Evolutionary conservation across 2,113 vertebrate species (phyloP), one percentile per base, ranked within the genome.

Genomic region (Potamarius usumacintae): DNA sequence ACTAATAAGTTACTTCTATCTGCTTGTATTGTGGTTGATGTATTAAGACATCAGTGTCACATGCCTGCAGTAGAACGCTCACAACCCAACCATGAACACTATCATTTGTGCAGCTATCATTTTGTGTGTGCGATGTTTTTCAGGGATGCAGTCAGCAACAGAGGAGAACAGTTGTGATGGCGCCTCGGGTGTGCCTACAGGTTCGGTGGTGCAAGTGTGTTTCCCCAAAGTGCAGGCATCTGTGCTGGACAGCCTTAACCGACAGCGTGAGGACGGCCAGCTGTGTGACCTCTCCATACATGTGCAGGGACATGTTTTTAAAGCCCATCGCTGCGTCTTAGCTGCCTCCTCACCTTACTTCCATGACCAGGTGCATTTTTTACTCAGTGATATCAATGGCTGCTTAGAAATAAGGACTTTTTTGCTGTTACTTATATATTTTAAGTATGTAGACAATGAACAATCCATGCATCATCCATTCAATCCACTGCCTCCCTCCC

Each of bases 191-290:
- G 82, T 78, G 87, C 72, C 87, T 30, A 6, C 87, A 0, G 92
- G 91, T 67, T 53, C 93, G 5, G 92, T 93, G 11, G 94, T 98
- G 2, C 97, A 97, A 12, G 96, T 97, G 86, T 96, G 96, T 89
- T 98, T 98, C 90, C 97, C 97, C 0, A 96, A 96, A 0, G 95
- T 95, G 15, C 95, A 96, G 15, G 94, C 95, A 2, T 94, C 96
- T 0, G 94, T 98, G 11, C 79, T 98, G 92, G 97, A 97, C 89
- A 97, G 95, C 60, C 95, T 98, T 83, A 98, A 98, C 92, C 96
- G 95, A 3, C 97, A 98, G 90, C 94, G 97, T 4, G 93, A 97
- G 55, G 96, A 98, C 27, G 97, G 97, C 1, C 90, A 96, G 86
- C 95, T 96, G 18, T 96, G 96, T 22, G 96, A 96, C 87, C 95